Base-by-base conservation (phyloP, 2,888 invertebrate species). In the Troides oblongomaculatus region DNA sequence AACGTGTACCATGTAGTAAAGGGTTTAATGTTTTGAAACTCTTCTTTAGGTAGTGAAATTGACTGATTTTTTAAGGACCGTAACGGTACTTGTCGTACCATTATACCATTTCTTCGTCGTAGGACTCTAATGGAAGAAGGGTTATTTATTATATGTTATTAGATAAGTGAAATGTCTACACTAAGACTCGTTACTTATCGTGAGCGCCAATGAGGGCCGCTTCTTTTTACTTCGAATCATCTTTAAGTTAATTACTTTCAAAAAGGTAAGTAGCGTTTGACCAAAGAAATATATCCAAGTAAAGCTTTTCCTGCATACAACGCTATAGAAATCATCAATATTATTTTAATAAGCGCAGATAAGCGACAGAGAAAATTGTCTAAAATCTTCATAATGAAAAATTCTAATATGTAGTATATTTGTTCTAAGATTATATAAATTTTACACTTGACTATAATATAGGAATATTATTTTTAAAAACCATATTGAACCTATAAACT, bases 21-120 rank as follows among this genome's bases (percentile, higher is more conserved):
- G 90, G 91, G 92, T 89, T 89, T 85, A 84, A 86, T 81, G 74
- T 84, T 85, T 86, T 78, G 81, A 80, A 76, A 72, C 78, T 82
- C 85, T 88, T 85, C 85, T 87, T 88, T 89, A 86, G 86, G 82
- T 83, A 76, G 78, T 76, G 14, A 73, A 74, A 53, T 62, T 73
- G 74, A 74, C 72, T 70, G 75, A 68, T 71, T 75, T 30, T 76
- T 75, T 75, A 74, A 78, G 77, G 83, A 82, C 83, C 83, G 79
- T 90, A 91, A 90, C 91, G 92, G 91, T 85, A 90, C 80, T 76
- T 78, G 74, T 75, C 81, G 79, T 58, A 58, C 57, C 23, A 58
- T 76, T 76, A 83, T 80, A 80, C 76, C 79, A 81, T 87, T 86
- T 87, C 84, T 86, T 77, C 78, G 75, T 79, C 77, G 74, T 72